Conservation (phyloP, 2,888 invertebrate species). For the Cryptophagus acutangulus region DNA sequence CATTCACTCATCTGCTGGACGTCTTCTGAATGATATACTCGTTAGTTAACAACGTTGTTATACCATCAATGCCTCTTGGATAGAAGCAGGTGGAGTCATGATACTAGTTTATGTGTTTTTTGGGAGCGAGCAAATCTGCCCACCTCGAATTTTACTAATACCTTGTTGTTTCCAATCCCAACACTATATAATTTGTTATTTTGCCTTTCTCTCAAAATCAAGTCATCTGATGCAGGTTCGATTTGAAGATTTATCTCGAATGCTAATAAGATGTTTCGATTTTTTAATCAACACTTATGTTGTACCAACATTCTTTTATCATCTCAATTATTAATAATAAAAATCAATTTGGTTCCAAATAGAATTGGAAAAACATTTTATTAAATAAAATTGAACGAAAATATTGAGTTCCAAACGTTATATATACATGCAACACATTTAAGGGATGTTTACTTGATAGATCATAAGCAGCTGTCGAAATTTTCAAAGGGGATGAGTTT, state of each 20-base stretch:
- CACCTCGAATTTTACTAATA: slow-evolving; percentile 19
- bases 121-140: slow-evolving; percentile 18
- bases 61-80: slow-evolving; percentile 16
- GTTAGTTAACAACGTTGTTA: slow-evolving; percentile 42
- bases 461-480: slow-evolving; percentile 3
- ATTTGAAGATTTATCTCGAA: slow-evolving; percentile 37
- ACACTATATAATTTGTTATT: slow-evolving; percentile 25
- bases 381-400: background rate
- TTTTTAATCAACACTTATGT: slow-evolving; percentile 31
- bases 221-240: slow-evolving; percentile 36
- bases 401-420: background rate
- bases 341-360: background rate
- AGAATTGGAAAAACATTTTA: background rate
- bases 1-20: slow-evolving; percentile 19
- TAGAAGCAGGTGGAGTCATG: slow-evolving; percentile 23
- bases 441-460: slow-evolving; percentile 1
- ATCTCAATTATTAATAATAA: background rate
- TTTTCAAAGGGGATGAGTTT: background rate
- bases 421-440: background rate
- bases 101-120: slow-evolving; percentile 15
- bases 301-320: slow-evolving; percentile 3
- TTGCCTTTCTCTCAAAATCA: slow-evolving; percentile 35
- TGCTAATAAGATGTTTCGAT: slow-evolving; percentile 39
- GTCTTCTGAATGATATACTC: slow-evolving; percentile 39
- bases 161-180: slow-evolving; percentile 14